Percentiles rank a stretch among this genome's conserved stretches.
phyloP scores from a whole-genome alignment of 2,888 invertebrate genomes.

The Luperina nickerlii region DNA sequence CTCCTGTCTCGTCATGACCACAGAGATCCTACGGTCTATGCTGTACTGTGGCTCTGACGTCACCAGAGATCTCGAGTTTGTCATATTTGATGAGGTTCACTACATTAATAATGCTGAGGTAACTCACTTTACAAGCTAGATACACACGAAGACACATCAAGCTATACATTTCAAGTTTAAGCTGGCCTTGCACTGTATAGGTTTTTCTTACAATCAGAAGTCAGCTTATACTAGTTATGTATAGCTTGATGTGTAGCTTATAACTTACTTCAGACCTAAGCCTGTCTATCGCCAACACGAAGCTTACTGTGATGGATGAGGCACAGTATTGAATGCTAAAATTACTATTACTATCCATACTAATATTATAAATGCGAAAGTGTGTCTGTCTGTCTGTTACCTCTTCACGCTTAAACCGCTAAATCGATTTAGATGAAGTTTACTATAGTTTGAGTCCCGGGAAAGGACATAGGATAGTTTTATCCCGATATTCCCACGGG shows the following conservation, averaged over 20 bases:
- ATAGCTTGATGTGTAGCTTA: not conserved
- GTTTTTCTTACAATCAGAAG: not conserved
- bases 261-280: too few relatives aligned
- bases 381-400: too few relatives aligned
- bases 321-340: too few relatives aligned
- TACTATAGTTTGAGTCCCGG: too few relatives aligned
- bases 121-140: not conserved
- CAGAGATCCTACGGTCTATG: conserved; percentile 99
- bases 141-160: not conserved
- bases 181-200: not conserved
- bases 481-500: too few relatives aligned
- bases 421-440: too few relatives aligned
- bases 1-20: conserved; percentile 99
- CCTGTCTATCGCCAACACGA: too few relatives aligned
- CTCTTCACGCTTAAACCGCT: too few relatives aligned
- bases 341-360: too few relatives aligned
- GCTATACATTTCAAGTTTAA: not conserved
- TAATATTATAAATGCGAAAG: too few relatives aligned
- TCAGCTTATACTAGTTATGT: not conserved
- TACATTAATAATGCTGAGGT: conserved; percentile 99
- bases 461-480: too few relatives aligned
- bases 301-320: too few relatives aligned
- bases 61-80: conserved; percentile 98
- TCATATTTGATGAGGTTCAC: conserved; percentile 99
- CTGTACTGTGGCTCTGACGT: conserved; percentile 98